Percentiles rank a stretch among this genome's conserved stretches.
phyloP scores from a whole-genome alignment of 2,888 invertebrate genomes.

The Trichacis sp. region DNA sequence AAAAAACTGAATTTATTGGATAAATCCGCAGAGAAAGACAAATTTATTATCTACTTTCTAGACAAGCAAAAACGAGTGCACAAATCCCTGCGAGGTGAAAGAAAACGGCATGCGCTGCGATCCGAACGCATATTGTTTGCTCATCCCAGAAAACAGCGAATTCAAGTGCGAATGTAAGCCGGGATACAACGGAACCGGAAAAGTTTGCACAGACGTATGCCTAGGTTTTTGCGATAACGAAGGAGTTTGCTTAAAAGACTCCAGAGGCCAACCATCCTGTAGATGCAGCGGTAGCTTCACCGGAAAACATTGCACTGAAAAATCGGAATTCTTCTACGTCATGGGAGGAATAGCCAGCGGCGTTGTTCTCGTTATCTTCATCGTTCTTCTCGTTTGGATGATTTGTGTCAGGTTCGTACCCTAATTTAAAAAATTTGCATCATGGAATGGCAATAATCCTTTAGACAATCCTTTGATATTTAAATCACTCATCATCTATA shows the following conservation, averaged over 20 bases:
- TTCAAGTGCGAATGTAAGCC: conserved; percentile 94
- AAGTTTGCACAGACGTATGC: conserved; percentile 86
- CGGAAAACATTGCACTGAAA: conserved; percentile 88
- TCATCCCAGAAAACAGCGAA: conserved; percentile 84
- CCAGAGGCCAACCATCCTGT: conserved; percentile 86
- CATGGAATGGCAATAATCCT: too few species aligned
- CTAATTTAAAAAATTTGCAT: too few species aligned
- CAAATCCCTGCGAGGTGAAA: conserved; percentile 89
- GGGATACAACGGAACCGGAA: conserved; percentile 91
- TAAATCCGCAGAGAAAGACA: neutral
- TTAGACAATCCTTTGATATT: too few species aligned
- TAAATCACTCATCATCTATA: too few species aligned
- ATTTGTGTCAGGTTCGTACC: conserved; percentile 85
- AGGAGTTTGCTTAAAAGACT: conserved; percentile 87
- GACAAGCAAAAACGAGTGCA: conserved; percentile 86
- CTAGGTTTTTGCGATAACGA: conserved; percentile 90
- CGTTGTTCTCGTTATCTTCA: conserved; percentile 92
- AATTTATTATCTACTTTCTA: conserved; percentile 60
- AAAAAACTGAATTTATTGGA: too few species aligned
- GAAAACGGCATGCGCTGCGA: conserved; percentile 89
- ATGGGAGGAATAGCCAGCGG: conserved; percentile 94
- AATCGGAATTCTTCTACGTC: conserved; percentile 95
- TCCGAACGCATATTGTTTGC: conserved; percentile 86
- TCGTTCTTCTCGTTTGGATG: conserved; percentile 96
- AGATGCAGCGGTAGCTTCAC: conserved; percentile 93